Base-by-base conservation (phyloP, 1,140 invertebrate species). In the Listronotus oregonensis region DNA sequence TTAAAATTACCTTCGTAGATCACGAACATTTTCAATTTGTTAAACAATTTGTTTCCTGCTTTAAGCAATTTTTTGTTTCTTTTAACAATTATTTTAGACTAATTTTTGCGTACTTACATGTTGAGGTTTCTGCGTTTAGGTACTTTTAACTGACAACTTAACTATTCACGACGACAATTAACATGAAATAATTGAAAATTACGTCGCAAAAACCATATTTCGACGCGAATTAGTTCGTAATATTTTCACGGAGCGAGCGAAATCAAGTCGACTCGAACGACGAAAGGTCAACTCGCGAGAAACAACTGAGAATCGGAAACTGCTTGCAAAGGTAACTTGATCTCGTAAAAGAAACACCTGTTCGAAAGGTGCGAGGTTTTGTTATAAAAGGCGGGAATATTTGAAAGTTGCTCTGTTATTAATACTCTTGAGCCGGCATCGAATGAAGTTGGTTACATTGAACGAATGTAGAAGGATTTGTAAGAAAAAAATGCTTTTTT, bases 251-350 rank as follows among this genome's bases (percentile, higher is more conserved):
- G 34, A 37, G 34, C n/a, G 50, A 64, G 18, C 44, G 66, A 31
- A 42, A 59, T 52, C 58, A 60, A 58, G 64, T 70, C 55, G 37
- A 14, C 17, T 21, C 18, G 42, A 39, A 52, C 60, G 46, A 17
- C 63, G 67, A 69, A 69, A 71, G 70, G 70, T 71, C 70, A 71
- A 68, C 43, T 52, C 55, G 63, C 54, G 46, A 56, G 67, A 65
- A 71, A 68, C 70, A 69, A 71, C 70, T 70, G 70, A 69, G 67
- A 67, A 71, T 71, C 67, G 63, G 63, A 65, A 69, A 71, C 70
- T 66, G 61, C 65, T 71, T 57, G 63, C 59, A 65, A 71, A 62
- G 58, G 69, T 68, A 68, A 71, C 69, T 71, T 66, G 66, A 71
- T 71, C 69, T 68, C 63, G 58, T 65, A 68, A 68, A 44, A 52